phyloP scores from a whole-genome alignment of 2,888 invertebrate species.

The Lydus trimaculatus region DNA sequence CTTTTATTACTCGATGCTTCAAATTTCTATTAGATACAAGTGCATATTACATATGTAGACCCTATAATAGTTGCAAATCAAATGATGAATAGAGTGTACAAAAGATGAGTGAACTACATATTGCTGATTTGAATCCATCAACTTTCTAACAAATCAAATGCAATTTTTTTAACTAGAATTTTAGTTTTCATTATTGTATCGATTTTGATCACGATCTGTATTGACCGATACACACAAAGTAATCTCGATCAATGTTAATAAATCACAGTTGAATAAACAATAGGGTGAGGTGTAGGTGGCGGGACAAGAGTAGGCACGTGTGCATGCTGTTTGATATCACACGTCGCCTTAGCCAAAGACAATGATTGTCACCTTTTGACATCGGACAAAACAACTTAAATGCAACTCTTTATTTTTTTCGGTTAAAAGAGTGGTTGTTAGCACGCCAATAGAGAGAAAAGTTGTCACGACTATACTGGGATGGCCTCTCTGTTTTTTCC shows the following conservation, averaged over 20 bases:
- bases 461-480: not conserved
- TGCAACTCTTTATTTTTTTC: not conserved
- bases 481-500: not conserved
- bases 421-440: not conserved
- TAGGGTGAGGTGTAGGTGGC: conserved; percentile 12
- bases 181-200: not conserved
- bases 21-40: no score
- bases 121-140: not conserved
- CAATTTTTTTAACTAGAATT: not conserved
- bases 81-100: not conserved
- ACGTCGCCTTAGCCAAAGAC: not conserved
- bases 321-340: not conserved
- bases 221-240: conserved; percentile 3
- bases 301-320: not conserved
- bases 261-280: conserved; percentile 28
- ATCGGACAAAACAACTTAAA: not conserved
- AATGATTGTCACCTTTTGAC: conserved; percentile 9
- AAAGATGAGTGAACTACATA: not conserved
- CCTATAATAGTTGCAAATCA: no score
- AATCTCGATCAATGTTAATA: conserved; percentile 19
- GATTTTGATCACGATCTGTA: conserved; percentile 7
- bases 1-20: not conserved
- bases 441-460: not conserved
- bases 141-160: not conserved
- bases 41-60: no score